A percentile compares a stretch with the other conserved stretches of the same genome.
These are phyloP conservation scores for Conus canariensis DNA, from an alignment of 2,888 invertebrate species.

Conservation along the genomic window DNA sequence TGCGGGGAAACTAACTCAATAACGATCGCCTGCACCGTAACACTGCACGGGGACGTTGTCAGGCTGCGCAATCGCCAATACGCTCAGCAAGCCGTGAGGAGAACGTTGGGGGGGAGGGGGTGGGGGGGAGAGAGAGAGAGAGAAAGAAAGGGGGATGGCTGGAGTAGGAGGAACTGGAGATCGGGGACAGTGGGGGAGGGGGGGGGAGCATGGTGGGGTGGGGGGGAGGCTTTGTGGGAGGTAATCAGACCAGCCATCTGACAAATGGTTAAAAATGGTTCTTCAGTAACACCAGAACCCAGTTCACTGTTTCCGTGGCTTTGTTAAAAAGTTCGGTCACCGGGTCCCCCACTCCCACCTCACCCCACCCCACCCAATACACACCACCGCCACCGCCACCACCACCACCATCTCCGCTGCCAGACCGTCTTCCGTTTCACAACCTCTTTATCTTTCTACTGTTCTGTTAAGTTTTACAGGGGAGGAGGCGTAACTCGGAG, in stretches of 20 bases:
- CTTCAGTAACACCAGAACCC: not conserved
- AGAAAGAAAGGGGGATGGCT: too few relatives aligned
- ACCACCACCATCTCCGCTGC: too few relatives aligned
- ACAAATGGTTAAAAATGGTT: not conserved
- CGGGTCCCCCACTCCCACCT: too few relatives aligned
- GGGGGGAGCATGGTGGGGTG: not conserved
- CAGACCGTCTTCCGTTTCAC: too few relatives aligned
- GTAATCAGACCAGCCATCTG: not conserved
- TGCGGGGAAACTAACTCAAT: not conserved
- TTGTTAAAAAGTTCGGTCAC: too few relatives aligned
- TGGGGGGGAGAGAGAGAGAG: too few relatives aligned
- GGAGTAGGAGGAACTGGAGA: not conserved
- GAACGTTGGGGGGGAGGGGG: not conserved
- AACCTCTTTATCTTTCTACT: too few relatives aligned
- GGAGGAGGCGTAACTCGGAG: too few relatives aligned
- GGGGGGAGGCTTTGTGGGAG: not conserved
- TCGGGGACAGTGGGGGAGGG: not conserved
- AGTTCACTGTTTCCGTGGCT: too few relatives aligned
- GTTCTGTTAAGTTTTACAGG: too few relatives aligned
- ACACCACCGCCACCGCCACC: too few relatives aligned
- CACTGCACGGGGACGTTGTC: not conserved
- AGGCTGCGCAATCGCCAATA: conserved; percentile 19
- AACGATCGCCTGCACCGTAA: not conserved
- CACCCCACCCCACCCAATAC: too few relatives aligned
- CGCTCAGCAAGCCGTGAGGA: not conserved